phyloP scores from a whole-genome alignment of 2,797 vertebrate genomes.

The Linurgus olivaceus region DNA sequence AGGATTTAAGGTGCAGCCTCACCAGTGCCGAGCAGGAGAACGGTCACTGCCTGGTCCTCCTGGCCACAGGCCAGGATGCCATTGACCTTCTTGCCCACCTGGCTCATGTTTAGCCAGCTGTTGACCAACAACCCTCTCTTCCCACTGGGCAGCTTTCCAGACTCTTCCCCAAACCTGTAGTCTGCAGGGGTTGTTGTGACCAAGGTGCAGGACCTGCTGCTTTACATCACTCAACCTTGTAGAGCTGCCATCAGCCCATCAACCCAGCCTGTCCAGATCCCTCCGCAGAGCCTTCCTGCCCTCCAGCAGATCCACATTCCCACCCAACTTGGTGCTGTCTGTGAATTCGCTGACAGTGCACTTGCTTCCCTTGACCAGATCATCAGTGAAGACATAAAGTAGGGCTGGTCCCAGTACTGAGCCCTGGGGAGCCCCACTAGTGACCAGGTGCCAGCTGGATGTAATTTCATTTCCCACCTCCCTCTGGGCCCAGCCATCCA shows the following conservation, averaged over 20 bases:
- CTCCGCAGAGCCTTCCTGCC: background rate
- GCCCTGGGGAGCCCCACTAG: background rate
- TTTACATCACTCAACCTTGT: background rate
- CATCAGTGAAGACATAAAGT: background rate
- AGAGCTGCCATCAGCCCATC: background rate
- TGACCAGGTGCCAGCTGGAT: background rate
- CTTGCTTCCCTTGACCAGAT: background rate
- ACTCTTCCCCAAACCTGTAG: background rate
- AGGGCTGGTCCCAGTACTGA: background rate
- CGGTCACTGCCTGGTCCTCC: fast-evolving
- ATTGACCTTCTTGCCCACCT: background rate
- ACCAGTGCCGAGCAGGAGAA: background rate
- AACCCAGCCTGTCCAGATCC: background rate
- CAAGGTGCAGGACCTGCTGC: background rate
- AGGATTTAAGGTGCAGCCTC: background rate
- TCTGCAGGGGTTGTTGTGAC: background rate
- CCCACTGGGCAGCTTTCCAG: background rate
- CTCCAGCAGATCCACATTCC: background rate
- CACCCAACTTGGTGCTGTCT: background rate
- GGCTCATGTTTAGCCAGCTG: background rate
- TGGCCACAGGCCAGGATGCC: background rate
- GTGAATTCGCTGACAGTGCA: fast-evolving
- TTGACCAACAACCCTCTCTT: background rate
- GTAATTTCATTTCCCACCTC: background rate
- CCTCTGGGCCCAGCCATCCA: background rate